Evolutionary conservation across 2,113 vertebrate genomes (phyloP).

Genomic region (Dolichallabes microphthalmus): DNA sequence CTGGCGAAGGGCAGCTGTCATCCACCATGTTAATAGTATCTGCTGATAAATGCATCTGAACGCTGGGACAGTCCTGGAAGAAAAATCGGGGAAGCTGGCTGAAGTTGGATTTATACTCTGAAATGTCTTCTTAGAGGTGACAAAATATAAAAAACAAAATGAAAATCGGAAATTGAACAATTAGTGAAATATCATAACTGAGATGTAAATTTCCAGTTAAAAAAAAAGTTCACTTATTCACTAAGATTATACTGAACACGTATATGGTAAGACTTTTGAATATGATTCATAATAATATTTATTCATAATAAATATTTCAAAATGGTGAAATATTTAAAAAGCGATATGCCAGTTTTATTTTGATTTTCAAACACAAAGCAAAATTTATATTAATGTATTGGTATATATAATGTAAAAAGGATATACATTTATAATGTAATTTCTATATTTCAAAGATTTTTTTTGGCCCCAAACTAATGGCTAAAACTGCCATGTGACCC

Average conservation of each 20-base stretch:
- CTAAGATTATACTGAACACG: background rate
- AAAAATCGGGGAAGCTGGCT: slow-evolving; percentile 22
- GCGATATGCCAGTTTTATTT: background rate
- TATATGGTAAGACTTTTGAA: background rate
- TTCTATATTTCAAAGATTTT: background rate
- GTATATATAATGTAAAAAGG: too few species aligned
- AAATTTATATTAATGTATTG: background rate
- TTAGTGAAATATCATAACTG: background rate
- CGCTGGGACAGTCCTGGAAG: slow-evolving; percentile 48
- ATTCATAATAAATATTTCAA: too few species aligned
- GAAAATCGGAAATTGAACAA: background rate
- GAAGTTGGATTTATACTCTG: slow-evolving; percentile 4
- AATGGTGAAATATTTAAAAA: background rate
- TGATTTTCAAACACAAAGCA: background rate
- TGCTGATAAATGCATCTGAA: slow-evolving; percentile 77
- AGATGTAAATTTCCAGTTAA: background rate
- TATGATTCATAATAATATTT: too few species aligned
- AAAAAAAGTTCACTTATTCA: background rate
- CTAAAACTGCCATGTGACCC: background rate
- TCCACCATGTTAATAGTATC: slow-evolving; percentile 78
- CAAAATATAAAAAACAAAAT: background rate
- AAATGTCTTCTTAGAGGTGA: background rate
- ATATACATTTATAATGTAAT: too few species aligned
- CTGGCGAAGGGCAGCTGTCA: slow-evolving; percentile 74
- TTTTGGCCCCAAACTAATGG: background rate